Evolutionary conservation across 2,888 invertebrate species (phyloP), one percentile per base, ranked within the genome.

Genomic region (Xylota sylvarum): DNA sequence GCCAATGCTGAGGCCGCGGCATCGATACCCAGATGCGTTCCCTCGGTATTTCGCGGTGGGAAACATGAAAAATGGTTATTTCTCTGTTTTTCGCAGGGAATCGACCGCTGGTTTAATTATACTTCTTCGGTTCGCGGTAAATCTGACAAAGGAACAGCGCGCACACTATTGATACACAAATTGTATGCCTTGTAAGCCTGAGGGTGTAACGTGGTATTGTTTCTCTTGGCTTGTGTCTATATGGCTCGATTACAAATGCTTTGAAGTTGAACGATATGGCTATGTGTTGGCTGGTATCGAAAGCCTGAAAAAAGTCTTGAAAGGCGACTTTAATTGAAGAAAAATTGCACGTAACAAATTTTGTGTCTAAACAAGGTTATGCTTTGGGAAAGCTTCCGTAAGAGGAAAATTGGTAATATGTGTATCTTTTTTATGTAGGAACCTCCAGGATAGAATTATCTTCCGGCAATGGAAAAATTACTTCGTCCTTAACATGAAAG

Each of bases 111-210:
- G 55, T 83, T 74, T 84, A 84, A 79, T 84, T 79, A 84, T 79
- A 58, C 74, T 69, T 52, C 78, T 79, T 74, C 62, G 73, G 69
- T 64, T 69, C 62, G 48, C 50, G 74, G 84, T 52, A 43, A 70
- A 55, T 78, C 72, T 60, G 52, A 72, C 32, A 83, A 83, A 60
- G 73, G 52, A 78, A n/a, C 46, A 43, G 56, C 48, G 10, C 3
- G 43, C 32, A 77, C 77, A 83, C n/a, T n/a, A 83, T 78, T 78
- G 64, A 82, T 82, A 77, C 77, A 43, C 76, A 82, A 77, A 83
- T 78, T 76, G 58, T 72, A 60, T 14, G 48, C 72, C 35, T 55
- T 67, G 60, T 74, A 48, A 74, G 52, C 64, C 73, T 27, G 6
- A 40, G 64, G 79, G 9, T 30, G 48, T 76, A 32, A 40, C 17